phyloP scores from a whole-genome alignment of 2,797 vertebrate genomes.

The Brachymystax lenok region DNA sequence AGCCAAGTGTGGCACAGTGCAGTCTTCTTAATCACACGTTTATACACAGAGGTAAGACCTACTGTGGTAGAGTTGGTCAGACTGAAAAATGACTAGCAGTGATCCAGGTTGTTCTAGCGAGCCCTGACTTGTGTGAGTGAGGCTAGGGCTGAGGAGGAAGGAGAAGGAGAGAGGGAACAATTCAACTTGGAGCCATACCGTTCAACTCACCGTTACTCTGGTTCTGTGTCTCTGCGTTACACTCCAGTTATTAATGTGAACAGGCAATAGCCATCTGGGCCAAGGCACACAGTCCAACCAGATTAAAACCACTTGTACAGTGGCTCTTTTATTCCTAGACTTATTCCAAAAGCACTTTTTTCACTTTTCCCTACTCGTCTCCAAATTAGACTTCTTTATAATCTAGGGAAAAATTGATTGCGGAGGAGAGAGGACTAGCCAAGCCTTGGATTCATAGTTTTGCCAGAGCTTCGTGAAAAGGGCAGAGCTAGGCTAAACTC shows the following conservation, averaged over 20 bases:
- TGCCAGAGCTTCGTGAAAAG: conserved; percentile 50
- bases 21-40: too few relatives aligned
- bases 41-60: too few relatives aligned
- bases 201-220: conserved; percentile 45
- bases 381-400: conserved; percentile 58
- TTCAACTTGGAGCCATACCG: conserved; percentile 29
- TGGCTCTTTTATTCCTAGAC: conserved; percentile 63
- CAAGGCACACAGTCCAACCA: conserved; percentile 45
- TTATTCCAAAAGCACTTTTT: conserved; percentile 59
- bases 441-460: conserved; percentile 44
- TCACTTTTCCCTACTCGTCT: conserved; percentile 37
- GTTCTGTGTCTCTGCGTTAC: conserved; percentile 45
- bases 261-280: conserved; percentile 41
- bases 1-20: too few relatives aligned
- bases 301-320: conserved; percentile 62
- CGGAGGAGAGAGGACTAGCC: conserved; percentile 25
- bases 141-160: background rate
- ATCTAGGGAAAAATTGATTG: conserved; percentile 56
- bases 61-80: too few relatives aligned
- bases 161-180: conserved; percentile 6
- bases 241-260: conserved; percentile 63
- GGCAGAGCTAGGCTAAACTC: conserved; percentile 22
- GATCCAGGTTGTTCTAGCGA: background rate
- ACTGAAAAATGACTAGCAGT: too few relatives aligned
- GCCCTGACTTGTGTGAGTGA: background rate